Percentiles rank a stretch among this genome's conserved stretches.
These are phyloP conservation scores for Notarius quadriscutis DNA, from an alignment of 2,113 vertebrate genomes.

Conservation along the genomic window DNA sequence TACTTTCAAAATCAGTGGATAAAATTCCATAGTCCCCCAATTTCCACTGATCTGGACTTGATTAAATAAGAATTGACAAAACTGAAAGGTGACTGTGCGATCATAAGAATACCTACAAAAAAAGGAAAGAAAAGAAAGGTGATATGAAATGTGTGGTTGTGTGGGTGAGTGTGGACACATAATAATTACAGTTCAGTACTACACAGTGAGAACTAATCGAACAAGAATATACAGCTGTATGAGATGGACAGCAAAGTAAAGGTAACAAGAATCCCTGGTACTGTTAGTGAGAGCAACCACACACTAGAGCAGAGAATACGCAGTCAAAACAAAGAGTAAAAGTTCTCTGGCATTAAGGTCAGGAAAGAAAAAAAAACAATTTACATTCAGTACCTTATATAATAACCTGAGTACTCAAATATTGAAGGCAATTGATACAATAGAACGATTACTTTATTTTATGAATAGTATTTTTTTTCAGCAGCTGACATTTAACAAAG, in stretches of 20 bases:
- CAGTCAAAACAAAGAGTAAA: not conserved
- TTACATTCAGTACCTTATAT: not conserved
- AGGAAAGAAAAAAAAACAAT: not conserved
- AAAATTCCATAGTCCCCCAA: not conserved
- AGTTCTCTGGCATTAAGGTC: not conserved
- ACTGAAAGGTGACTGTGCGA: not conserved
- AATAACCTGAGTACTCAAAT: not conserved
- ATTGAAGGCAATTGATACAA: not conserved
- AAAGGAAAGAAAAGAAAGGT: not conserved
- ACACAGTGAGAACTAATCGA: not conserved
- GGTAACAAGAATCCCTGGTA: not conserved
- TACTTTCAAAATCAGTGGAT: not conserved
- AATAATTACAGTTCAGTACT: not conserved
- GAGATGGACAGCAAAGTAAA: not conserved
- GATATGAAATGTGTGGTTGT: not conserved
- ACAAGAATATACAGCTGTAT: not conserved
- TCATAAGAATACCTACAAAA: not conserved
- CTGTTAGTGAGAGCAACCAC: not conserved
- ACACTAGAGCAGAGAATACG: not conserved
- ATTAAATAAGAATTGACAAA: slow-evolving; percentile 1
- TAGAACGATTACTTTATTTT: not conserved
- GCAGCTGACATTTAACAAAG: not conserved
- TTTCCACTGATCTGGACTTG: not conserved
- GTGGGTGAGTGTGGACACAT: not conserved
- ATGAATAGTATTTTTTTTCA: not conserved